Conservation (phyloP, 2,113 vertebrate species). For the Beaufortia kweichowensis region DNA sequence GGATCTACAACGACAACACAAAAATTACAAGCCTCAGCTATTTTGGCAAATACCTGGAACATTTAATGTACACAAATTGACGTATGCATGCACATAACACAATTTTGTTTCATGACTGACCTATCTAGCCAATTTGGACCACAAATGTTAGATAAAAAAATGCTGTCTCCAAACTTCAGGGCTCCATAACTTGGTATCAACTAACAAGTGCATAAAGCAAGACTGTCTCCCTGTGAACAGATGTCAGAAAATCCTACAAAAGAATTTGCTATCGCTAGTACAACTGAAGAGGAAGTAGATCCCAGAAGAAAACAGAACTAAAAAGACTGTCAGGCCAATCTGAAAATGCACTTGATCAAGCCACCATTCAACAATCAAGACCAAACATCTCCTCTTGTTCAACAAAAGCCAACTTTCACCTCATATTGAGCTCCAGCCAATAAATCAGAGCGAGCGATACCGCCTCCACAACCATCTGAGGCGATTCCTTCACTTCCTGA, state of each 20-base stretch:
- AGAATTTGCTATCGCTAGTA: neutral
- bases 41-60: too few relatives aligned
- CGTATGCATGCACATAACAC: too few relatives aligned
- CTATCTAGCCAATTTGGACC: too few relatives aligned
- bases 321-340: neutral
- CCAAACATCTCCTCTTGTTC: neutral
- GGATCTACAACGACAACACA: too few relatives aligned
- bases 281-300: neutral
- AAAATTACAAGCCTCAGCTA: too few relatives aligned
- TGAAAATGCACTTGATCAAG: conserved; percentile 21
- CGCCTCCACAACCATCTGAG: conserved; percentile 38
- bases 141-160: too few relatives aligned
- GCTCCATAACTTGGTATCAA: too few relatives aligned
- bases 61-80: too few relatives aligned
- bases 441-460: conserved; percentile 38
- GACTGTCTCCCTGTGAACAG: neutral
- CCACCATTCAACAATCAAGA: conserved; percentile 20
- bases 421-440: conserved; percentile 19
- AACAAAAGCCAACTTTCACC: conserved; percentile 11
- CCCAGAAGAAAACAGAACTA: neutral
- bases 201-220: too few relatives aligned
- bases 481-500: conserved; percentile 43
- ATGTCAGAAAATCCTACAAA: neutral
- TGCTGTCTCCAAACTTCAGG: too few relatives aligned
- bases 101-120: too few relatives aligned